Conservation (phyloP, 2,113 vertebrate species). For the Herpailurus yagouaroundi region DNA sequence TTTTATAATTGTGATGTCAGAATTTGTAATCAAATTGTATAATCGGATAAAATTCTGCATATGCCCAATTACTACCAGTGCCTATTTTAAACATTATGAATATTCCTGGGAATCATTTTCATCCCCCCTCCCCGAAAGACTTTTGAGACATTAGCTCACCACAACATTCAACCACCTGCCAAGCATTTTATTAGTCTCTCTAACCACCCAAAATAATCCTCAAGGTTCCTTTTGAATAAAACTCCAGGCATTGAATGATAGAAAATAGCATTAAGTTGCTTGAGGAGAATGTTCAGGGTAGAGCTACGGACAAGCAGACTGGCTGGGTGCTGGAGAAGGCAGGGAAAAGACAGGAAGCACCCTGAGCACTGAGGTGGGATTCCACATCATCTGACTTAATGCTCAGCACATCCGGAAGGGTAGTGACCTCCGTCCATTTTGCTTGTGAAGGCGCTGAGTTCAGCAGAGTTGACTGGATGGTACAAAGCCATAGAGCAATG, state of each 20-base stretch:
- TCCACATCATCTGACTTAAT: accelerated
- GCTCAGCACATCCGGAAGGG: accelerated
- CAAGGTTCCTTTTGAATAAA: conserved; percentile 47
- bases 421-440: accelerated
- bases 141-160: conserved; percentile 79
- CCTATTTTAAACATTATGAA: conserved; percentile 22
- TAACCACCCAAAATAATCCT: conserved; percentile 50
- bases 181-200: conserved; percentile 69
- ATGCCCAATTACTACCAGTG: not conserved
- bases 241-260: conserved; percentile 27
- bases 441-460: accelerated
- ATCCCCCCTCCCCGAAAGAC: conserved; percentile 41
- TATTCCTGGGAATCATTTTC: conserved; percentile 57
- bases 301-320: not conserved
- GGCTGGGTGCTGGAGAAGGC: no score
- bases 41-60: conserved; percentile 51
- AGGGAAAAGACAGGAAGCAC: no score
- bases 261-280: not conserved
- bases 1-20: conserved; percentile 56
- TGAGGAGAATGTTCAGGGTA: not conserved
- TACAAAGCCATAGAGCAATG: accelerated
- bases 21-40: conserved; percentile 41
- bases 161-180: conserved; percentile 69
- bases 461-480: not conserved
- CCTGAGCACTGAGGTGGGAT: accelerated